Conservation (phyloP, 2,888 invertebrate species). For the Pantelozetes paolii region DNA sequence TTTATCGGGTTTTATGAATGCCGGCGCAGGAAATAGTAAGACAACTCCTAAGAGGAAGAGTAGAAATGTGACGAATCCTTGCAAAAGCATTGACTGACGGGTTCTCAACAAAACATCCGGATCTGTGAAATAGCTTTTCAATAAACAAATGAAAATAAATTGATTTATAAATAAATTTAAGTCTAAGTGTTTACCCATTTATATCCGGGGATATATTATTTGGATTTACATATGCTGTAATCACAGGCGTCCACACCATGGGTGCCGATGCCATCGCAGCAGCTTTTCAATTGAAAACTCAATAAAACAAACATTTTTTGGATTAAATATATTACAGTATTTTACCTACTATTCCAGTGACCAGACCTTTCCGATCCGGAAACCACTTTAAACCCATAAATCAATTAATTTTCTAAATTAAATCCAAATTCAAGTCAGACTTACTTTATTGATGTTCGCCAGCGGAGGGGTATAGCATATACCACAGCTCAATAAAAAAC, state of each 20-base stretch:
- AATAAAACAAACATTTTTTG: background rate
- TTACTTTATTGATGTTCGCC: slow-evolving; percentile 40
- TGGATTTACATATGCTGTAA: slow-evolving; percentile 39
- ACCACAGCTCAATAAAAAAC: slow-evolving; percentile 39
- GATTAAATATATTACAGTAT: background rate
- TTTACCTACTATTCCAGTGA: slow-evolving; percentile 33
- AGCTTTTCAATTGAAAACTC: background rate
- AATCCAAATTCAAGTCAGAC: background rate
- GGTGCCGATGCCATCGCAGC: slow-evolving; percentile 43
- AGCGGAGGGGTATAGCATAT: slow-evolving; percentile 40
- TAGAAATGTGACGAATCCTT: slow-evolving; percentile 39
- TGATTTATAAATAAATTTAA: background rate
- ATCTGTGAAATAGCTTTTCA: slow-evolving; percentile 36
- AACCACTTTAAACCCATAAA: slow-evolving; percentile 34
- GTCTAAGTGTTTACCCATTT: slow-evolving; percentile 36
- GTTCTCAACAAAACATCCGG: slow-evolving; percentile 33
- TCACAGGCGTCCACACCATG: slow-evolving; percentile 39
- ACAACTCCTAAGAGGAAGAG: slow-evolving; percentile 37
- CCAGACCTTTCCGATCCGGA: slow-evolving; percentile 41
- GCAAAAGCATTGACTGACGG: slow-evolving; percentile 37
- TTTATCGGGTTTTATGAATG: background rate
- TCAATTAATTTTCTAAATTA: background rate
- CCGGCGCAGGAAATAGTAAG: slow-evolving; percentile 38
- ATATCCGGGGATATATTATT: slow-evolving; percentile 36
- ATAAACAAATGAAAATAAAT: background rate